These are phyloP conservation scores for Caerostris darwini DNA, from an alignment of 1,140 invertebrate species.

Conservation along the genomic window DNA sequence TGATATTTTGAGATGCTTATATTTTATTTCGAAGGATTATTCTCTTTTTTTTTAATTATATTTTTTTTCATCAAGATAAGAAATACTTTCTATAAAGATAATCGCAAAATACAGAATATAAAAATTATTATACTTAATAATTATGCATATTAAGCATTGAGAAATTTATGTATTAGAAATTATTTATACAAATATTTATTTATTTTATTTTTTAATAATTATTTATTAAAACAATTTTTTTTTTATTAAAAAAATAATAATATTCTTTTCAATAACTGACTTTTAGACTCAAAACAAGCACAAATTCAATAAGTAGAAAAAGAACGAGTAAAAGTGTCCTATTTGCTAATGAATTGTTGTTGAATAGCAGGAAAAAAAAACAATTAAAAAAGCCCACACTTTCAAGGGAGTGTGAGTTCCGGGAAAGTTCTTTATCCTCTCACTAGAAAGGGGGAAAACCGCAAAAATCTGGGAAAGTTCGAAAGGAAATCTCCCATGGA, in stretches of 20 bases:
- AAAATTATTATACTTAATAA: no score
- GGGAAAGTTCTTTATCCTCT: slow-evolving; percentile 4
- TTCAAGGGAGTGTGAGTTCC: slow-evolving; percentile 6
- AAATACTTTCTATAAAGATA: no score
- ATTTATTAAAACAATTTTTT: not conserved
- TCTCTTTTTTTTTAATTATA: no score
- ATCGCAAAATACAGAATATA: no score
- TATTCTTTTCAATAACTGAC: not conserved
- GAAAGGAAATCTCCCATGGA: slow-evolving; percentile 29
- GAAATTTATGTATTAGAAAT: no score
- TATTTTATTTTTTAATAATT: no score
- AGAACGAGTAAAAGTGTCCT: not conserved
- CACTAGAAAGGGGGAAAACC: slow-evolving; percentile 8
- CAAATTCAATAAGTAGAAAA: not conserved
- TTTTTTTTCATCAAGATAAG: no score
- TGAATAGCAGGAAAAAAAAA: not conserved
- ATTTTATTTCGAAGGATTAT: no score
- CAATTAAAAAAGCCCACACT: not conserved
- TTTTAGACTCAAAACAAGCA: not conserved
- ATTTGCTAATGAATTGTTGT: not conserved
- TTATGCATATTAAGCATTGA: no score
- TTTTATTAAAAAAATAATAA: not conserved
- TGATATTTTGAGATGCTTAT: no score
- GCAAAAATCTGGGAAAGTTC: not conserved
- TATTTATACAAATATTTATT: no score